These are phyloP conservation scores for Myotis yumanensis DNA, from an alignment of 2,113 vertebrate species.

Conservation along the genomic window DNA sequence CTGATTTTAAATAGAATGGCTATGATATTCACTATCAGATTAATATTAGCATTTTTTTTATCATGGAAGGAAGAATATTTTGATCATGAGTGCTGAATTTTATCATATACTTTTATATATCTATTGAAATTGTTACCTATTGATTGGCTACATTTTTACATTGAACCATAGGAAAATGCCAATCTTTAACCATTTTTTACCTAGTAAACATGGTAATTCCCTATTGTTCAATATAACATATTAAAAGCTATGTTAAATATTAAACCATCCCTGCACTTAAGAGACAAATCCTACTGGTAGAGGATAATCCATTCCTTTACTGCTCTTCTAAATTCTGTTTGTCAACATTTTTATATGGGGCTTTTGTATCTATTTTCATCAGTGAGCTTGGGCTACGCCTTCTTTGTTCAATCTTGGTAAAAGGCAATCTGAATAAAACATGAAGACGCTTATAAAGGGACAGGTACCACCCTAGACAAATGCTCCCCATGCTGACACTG, in stretches of 20 bases:
- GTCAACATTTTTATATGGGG: background rate
- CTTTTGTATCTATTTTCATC: background rate
- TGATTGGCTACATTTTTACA: background rate
- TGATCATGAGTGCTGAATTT: background rate
- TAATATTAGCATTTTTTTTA: background rate
- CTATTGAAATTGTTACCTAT: background rate
- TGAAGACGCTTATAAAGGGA: constrained; percentile 9
- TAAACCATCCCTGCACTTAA: background rate
- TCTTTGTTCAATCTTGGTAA: background rate
- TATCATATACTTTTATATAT: background rate
- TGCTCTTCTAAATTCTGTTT: background rate
- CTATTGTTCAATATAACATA: background rate
- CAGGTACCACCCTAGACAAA: background rate
- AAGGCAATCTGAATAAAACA: background rate
- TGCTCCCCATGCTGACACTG: background rate
- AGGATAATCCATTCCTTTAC: background rate
- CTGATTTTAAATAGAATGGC: background rate
- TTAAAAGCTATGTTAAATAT: constrained; percentile 2
- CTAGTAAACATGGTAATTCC: background rate
- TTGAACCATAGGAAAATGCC: background rate
- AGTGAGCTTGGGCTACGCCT: background rate
- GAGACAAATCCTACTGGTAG: background rate
- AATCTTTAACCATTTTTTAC: background rate
- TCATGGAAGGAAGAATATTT: background rate
- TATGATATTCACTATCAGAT: background rate